Percentiles rank a stretch among this genome's conserved stretches.
These are phyloP conservation scores for Pseudonaja textilis DNA, from an alignment of 2,113 vertebrate genomes.

Conservation along the genomic window DNA sequence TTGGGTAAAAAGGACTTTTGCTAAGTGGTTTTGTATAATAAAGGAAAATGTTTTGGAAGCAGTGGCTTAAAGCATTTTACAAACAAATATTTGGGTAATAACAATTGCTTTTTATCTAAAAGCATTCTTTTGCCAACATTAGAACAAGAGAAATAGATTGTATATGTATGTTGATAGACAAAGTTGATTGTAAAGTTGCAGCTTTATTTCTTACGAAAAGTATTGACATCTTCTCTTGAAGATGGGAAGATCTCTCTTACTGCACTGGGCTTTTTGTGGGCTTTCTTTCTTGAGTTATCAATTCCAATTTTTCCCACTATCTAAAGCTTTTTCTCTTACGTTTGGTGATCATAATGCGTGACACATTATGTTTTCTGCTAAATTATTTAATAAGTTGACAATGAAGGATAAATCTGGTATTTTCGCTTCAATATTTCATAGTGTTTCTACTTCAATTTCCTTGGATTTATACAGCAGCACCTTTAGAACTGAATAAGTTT, in stretches of 20 bases:
- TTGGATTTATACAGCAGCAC: conserved; percentile 21
- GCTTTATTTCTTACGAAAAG: background rate
- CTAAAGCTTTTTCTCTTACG: background rate
- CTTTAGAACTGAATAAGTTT: conserved; percentile 11
- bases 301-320: background rate
- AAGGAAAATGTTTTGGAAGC: background rate
- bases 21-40: background rate
- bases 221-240: background rate
- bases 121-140: background rate
- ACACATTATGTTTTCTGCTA: background rate
- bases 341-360: background rate
- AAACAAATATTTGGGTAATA: background rate
- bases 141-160: background rate
- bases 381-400: background rate
- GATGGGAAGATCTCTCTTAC: background rate
- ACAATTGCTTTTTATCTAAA: background rate
- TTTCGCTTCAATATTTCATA: conserved; percentile 1
- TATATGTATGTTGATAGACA: background rate
- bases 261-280: background rate
- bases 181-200: background rate
- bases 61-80: background rate
- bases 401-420: background rate
- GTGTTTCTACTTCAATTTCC: background rate
- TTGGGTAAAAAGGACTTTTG: background rate
- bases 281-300: background rate